A percentile compares a stretch with the other conserved stretches of the same genome.
Conservation (phyloP, 2,888 invertebrate species). For the Temnothorax unifasciatus region DNA sequence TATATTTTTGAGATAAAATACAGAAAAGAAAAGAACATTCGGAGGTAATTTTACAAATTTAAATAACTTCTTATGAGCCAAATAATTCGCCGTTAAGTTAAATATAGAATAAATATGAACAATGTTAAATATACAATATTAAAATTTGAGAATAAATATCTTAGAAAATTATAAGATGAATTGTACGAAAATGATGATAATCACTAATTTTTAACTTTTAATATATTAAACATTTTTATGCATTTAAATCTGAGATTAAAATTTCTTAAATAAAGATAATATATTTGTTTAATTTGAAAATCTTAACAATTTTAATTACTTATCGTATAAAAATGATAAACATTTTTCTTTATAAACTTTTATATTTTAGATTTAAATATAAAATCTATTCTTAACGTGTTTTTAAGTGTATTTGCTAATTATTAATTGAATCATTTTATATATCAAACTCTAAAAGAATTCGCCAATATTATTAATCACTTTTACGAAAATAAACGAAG, state of each 20-base stretch:
- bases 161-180: not conserved
- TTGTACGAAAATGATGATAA: not conserved
- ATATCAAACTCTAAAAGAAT: not conserved
- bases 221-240: slow-evolving; percentile 2
- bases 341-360: not conserved
- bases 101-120: not conserved
- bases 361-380: not conserved
- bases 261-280: not conserved
- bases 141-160: not conserved
- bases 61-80: not conserved
- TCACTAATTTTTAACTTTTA: not conserved
- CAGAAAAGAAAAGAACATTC: not conserved
- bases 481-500: not conserved
- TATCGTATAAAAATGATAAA: not conserved
- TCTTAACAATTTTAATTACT: not conserved
- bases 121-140: not conserved
- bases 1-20: not conserved
- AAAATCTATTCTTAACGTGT: not conserved
- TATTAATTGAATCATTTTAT: not conserved
- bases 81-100: not conserved
- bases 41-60: not conserved
- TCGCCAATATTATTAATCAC: not conserved
- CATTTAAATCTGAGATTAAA: not conserved
- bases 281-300: slow-evolving; percentile 13
- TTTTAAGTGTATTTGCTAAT: not conserved